Percentiles rank a stretch among this genome's conserved stretches.
phyloP scores from a whole-genome alignment of 2,113 vertebrate species.

The Shinisaurus crocodilurus region DNA sequence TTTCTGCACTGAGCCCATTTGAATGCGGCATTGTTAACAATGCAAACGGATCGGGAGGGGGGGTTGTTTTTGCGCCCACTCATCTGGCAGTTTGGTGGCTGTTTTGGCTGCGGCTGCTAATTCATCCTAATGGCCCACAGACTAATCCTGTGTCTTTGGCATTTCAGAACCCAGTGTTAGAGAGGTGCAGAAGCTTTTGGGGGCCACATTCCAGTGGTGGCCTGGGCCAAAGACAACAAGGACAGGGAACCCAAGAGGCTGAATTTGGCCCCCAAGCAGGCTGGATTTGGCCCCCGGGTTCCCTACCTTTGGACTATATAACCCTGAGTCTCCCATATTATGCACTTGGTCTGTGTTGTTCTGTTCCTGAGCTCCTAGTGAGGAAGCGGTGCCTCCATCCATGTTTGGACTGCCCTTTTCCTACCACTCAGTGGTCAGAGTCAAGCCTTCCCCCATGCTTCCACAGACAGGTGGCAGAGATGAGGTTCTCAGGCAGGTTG shows the following conservation, averaged over 20 bases:
- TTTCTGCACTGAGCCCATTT: neutral
- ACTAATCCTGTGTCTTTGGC: neutral
- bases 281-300: too few species aligned
- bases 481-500: neutral
- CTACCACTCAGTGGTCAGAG: neutral
- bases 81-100: neutral
- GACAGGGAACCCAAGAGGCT: too few species aligned
- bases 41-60: neutral
- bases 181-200: neutral
- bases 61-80: neutral
- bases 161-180: neutral
- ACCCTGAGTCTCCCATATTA: neutral
- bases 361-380: neutral
- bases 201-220: too few species aligned
- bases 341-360: neutral
- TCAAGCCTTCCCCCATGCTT: neutral
- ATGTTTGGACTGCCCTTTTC: neutral
- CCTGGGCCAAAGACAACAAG: too few species aligned
- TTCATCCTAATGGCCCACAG: neutral
- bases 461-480: neutral
- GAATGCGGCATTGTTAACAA: neutral
- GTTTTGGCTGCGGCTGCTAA: neutral
- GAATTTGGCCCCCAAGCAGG: too few species aligned
- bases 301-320: too few species aligned
- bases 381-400: neutral